Base-by-base conservation (phyloP, 2,113 vertebrate genomes). In the Numenius arquata region DNA sequence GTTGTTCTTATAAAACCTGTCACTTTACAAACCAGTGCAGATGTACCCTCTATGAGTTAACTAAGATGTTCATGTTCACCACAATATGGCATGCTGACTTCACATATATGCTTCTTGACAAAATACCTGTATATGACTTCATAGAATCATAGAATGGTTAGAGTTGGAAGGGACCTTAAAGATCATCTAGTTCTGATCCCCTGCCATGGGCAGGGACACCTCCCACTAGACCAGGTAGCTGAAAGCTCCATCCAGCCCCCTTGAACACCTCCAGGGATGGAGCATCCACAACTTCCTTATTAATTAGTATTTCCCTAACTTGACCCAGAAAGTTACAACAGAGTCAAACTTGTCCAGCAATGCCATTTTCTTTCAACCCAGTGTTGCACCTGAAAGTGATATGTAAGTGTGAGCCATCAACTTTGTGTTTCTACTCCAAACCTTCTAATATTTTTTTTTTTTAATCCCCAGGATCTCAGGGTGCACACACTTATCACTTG, bases 401-500 rank as follows among this genome's bases (percentile, higher is more conserved):
- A 22, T n/a, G 4, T 47, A 58, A 58, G 8, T 34, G 45, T 36
- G 45, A 89, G 9, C 14, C 29, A 59, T 40, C 11, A 45, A 47
- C 29, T 74, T 71, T 68, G 6, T 50, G 52, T 76, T 90, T 88
- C 58, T 34, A 26, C 30, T 55, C n/a, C 15, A 63, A 43, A 43
- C 16, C 2, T 76, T 68, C 17, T 36, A 63, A 8, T 11, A 19
- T 12, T 27, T 6, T 27, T 48, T 43, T 68, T 61, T 75, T 62
- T 18, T 4, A 53, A 75, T 70, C 7, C 4, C 2, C 8, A 15
- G 13, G 8, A 19, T 55, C 82, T 82, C 25, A 52, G 25, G 6
- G 6, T 52, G 6, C 4, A 30, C 27, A 41, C 2, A 1, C 12
- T 58, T 59, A 32, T 34, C 0, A 32, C 58, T 90, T 83, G 8